phyloP scores from a whole-genome alignment of 2,113 vertebrate genomes.

The Lucifuga dentata region DNA sequence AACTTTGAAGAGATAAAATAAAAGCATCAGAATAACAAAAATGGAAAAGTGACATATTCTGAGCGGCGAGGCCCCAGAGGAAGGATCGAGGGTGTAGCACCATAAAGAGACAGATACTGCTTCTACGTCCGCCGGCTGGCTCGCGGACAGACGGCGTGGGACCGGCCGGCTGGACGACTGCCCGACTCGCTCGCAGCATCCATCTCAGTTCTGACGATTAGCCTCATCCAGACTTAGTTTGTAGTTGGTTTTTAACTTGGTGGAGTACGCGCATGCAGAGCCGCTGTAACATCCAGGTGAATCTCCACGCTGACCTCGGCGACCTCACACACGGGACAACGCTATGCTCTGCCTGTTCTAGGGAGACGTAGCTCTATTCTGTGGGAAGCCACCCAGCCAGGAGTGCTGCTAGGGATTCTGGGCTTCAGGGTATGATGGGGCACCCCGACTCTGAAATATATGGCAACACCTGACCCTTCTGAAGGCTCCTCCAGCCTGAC shows the following conservation, averaged over 20 bases:
- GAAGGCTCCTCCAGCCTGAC: background rate
- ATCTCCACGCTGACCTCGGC: conserved; percentile 57
- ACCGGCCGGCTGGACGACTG: conserved; percentile 45
- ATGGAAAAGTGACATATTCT: conserved; percentile 74
- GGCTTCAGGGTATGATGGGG: conserved; percentile 1
- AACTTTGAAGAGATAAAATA: conserved; percentile 49
- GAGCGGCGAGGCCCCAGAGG: conserved; percentile 69
- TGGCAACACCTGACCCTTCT: conserved; percentile 1
- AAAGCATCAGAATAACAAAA: conserved; percentile 61
- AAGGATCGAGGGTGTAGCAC: conserved; percentile 80
- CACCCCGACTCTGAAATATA: too few relatives aligned
- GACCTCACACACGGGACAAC: conserved; percentile 36
- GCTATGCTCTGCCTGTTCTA: conserved; percentile 9
- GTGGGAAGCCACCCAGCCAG: conserved; percentile 28
- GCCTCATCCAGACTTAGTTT: conserved; percentile 37
- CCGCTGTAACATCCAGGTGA: conserved; percentile 60
- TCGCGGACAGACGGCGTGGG: conserved; percentile 61
- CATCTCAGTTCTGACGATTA: conserved; percentile 55
- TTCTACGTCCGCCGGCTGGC: conserved; percentile 68
- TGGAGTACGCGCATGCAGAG: conserved; percentile 69
- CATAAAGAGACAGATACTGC: conserved; percentile 81
- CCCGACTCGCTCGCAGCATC: conserved; percentile 55
- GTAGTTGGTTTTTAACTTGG: conserved; percentile 30
- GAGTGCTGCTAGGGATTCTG: conserved; percentile 41
- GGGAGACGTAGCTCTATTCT: conserved; percentile 24